Evolutionary conservation across 2,797 vertebrate genomes (phyloP).

Genomic region (Anas bernieri): DNA sequence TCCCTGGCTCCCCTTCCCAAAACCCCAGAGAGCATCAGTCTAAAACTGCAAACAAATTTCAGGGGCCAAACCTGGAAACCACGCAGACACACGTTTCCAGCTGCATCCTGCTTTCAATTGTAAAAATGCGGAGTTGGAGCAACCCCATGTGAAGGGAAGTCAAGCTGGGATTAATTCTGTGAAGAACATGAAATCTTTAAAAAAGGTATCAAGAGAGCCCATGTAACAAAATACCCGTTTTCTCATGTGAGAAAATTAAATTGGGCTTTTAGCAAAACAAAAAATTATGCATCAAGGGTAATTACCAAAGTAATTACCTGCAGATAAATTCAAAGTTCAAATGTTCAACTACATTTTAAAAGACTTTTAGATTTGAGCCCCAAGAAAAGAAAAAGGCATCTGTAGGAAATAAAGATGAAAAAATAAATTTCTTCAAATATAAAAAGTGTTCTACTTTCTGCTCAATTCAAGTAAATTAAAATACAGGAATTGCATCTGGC

Average conservation of each 20-base stretch:
- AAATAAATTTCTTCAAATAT: slow-evolving; percentile 74
- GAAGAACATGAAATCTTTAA: neutral
- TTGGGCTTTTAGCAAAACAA: slow-evolving; percentile 11
- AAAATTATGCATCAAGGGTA: neutral
- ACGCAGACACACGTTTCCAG: neutral
- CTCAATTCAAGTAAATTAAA: slow-evolving; percentile 79
- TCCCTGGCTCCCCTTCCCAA: neutral
- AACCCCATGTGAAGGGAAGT: neutral
- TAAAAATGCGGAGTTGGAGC: neutral
- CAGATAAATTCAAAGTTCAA: slow-evolving; percentile 44
- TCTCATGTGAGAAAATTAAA: slow-evolving; percentile 62
- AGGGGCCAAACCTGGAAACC: neutral
- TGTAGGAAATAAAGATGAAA: slow-evolving; percentile 70
- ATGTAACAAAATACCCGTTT: slow-evolving; percentile 46
- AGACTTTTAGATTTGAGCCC: slow-evolving; percentile 39
- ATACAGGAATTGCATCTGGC: slow-evolving; percentile 44
- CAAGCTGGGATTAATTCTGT: neutral
- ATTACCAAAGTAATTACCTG: slow-evolving; percentile 22
- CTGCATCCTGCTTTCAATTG: neutral
- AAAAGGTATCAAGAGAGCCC: neutral
- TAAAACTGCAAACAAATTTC: slow-evolving; percentile 17
- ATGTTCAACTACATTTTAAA: slow-evolving; percentile 47
- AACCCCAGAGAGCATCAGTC: neutral
- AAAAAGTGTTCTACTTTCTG: slow-evolving; percentile 65
- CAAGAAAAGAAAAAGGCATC: slow-evolving; percentile 62